Evolutionary conservation across 2,888 invertebrate species (phyloP), one percentile per base, ranked within the genome.

Genomic region (Hyles lineata): DNA sequence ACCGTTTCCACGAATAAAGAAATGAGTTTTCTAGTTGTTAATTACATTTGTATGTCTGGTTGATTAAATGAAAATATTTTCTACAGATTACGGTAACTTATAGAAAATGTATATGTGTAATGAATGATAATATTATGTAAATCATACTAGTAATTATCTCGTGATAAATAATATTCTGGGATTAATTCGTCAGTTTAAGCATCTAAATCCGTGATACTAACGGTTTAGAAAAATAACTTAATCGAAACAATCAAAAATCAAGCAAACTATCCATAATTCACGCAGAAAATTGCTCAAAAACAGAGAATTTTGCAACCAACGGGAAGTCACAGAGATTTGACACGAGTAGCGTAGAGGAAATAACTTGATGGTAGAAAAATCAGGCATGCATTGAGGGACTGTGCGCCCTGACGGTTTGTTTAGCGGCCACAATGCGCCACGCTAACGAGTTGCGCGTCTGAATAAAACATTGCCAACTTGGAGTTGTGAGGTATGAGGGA

Each of bases 401-500:
- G 86, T 85, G 84, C 84, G 83, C 82, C 83, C 83, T 85, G 87
- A 80, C 82, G 87, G 91, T 92, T 92, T 92, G 92, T 92, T 91
- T 92, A 90, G 92, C 88, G 89, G 83, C 90, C 91, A 93, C 92
- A 93, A 92, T 92, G 89, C 91, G 83, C 87, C 85, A 86, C 88
- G 85, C 92, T 94, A 92, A 94, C 93, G 94, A 93, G 93, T 89
- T 87, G 87, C 89, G 84, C 83, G 89, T 83, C 91, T 94, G 93
- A 93, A 94, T 94, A 93, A 94, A 93, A 94, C 93, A 94, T 93
- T 81, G 87, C 83, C 79, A 77, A 78, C 70, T 73, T 71, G 43
- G 8, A 23, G 60, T 25, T 60, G 43, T 50, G 67, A 67, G 67
- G 4, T 7, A 67, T 23, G 67, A 67, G 50, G 15, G 21, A 17